Base-by-base conservation (phyloP, 35 echinoderm and acorn worm species). In the Amphiura filiformis region DNA sequence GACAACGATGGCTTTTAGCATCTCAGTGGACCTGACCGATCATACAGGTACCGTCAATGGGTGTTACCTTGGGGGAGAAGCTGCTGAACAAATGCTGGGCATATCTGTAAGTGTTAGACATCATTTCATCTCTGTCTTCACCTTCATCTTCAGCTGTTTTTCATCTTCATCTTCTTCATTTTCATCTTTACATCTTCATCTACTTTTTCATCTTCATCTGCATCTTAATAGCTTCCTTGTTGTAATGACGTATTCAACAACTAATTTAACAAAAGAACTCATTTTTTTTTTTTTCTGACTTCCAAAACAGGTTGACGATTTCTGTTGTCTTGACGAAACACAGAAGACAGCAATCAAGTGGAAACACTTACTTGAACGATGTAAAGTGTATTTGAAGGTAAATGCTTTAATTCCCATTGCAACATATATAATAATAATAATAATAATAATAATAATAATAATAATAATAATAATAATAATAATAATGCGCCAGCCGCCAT, bases 351-450 rank as follows among this genome's bases (percentile, higher is more conserved):
- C 90, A 35, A 34, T 94, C 3, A 94, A 94, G 41, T 94, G 92
- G 92, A 94, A 77, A 36, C 89, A 77, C 76, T 83, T 94, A 37
- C 42, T 94, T 76, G 92, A 94, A 38, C 90, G 82, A 78, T 94
- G 92, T 44, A 94, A 94, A 78, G 83, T 94, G 18, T 94, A 94
- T 39, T 94, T 94, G 56, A 94, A 85, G 83, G 83, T 75, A 85
- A 83, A 18, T 80, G 18, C 32, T 78, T 13, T 32, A 32, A 77
- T 77, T 20, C 34, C 11, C 30, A 18, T 28, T 35, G 34, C 75
- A 77, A 20, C 11, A 18, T 77, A 13, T 28, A 12, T 77, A 13
- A 77, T 28, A 13, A 18, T n/a, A n/a, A n/a, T n/a, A n/a, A n/a
- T n/a, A n/a, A n/a, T n/a, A n/a, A n/a, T n/a, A 18, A 15, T 61